Evolutionary conservation across 2,797 vertebrate species (phyloP), one percentile per base, ranked within the genome.

Genomic region (Fistularia tabacaria): DNA sequence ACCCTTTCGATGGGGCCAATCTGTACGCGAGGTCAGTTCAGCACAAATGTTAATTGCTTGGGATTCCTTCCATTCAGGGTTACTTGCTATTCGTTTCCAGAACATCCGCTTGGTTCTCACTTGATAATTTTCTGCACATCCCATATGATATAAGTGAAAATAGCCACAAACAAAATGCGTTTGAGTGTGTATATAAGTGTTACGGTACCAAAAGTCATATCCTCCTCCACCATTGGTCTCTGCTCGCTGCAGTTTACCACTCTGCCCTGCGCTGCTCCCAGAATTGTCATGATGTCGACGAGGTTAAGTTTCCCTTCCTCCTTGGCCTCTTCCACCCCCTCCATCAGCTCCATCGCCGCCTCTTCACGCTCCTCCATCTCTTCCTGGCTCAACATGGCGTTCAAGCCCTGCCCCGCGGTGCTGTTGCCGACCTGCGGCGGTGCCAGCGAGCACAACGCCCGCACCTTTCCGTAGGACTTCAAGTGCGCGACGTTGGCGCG

Each of bases 221-320:
- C 85, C 65, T 92, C 77, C 73, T 91, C 90, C 80, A 91, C 87
- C 66, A 92, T 80, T 45, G 91, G 90, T 73, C 78, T 85, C 73
- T 88, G 88, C 69, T 92, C 88, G 7, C 73, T 73, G 85, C 88
- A 88, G 82, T 92, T 90, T 3, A 84, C 79, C 54, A 86, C 84
- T 66, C 83, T 72, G 14, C 86, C 88, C 66, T 94, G 93, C 48
- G 95, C 87, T 0, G 94, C 95, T 6, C 94, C 95, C 70, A 98
- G 75, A 68, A 97, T 80, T 0, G 95, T 96, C 97, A 99, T 98
- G 86, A 98, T 97, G 51, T 99, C 96, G 0, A 99, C 86, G 1
- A 99, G 85, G 0, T 94, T 97, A 14, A 95, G 83, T 84, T 93
- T 89, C 73, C 90, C 84, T 77, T 94, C 90, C 54, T 91, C 87